A percentile compares a stretch with the other conserved stretches of the same genome.
These are phyloP conservation scores for Lasioglossum vierecki DNA, from an alignment of 2,888 invertebrate genomes.

Conservation along the genomic window DNA sequence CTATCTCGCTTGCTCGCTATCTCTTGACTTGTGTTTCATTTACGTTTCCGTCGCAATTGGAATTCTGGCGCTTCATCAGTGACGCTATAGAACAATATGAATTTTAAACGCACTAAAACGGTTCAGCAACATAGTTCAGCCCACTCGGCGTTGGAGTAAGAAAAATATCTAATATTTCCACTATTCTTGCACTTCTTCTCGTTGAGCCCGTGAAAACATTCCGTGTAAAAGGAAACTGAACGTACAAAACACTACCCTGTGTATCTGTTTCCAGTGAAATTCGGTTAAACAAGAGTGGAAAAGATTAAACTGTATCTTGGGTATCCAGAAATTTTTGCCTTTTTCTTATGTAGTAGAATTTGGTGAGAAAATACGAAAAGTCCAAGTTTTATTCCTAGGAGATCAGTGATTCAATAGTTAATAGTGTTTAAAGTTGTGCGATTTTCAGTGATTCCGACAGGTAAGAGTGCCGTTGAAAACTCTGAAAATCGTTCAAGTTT, in stretches of 20 bases:
- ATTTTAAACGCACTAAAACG: conserved; percentile 20
- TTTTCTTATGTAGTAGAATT: no score
- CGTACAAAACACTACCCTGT: conserved; percentile 32
- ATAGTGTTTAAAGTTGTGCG: no score
- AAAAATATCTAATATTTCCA: conserved; percentile 31
- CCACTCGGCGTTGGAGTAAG: conserved; percentile 18
- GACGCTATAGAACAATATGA: conserved; percentile 1
- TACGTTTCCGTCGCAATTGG: not conserved
- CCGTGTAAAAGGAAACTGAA: conserved; percentile 41
- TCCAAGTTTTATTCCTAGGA: no score
- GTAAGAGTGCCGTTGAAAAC: no score
- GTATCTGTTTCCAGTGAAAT: conserved; percentile 7
- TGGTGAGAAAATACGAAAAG: no score
- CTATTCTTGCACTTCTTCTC: not conserved
- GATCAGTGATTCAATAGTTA: no score
- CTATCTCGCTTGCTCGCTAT: not conserved
- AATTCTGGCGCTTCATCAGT: conserved; percentile 21
- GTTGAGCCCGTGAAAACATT: conserved; percentile 48
- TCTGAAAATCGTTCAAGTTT: no score
- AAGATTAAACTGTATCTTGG: no score
- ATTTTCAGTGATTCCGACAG: no score
- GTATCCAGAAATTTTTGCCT: no score
- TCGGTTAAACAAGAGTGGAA: not conserved
- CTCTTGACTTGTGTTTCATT: not conserved
- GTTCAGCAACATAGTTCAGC: conserved; percentile 4